Percentiles rank a stretch among this genome's conserved stretches.
phyloP scores from a whole-genome alignment of 1,140 invertebrate species.

The Sesamia nonagrioides region DNA sequence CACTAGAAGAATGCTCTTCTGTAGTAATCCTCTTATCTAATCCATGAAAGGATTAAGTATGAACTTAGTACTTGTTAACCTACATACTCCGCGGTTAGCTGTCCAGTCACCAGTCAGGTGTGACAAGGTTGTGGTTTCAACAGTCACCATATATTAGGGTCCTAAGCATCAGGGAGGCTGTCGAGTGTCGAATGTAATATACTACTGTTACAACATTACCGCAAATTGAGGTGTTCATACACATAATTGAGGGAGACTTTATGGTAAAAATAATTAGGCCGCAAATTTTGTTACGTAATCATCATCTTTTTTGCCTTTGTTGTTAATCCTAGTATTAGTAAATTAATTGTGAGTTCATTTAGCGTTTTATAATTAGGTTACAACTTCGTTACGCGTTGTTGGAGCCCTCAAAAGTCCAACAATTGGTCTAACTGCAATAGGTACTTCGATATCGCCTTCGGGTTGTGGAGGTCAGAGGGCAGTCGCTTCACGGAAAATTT shows the following conservation, averaged over 20 bases:
- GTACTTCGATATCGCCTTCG: too few species aligned
- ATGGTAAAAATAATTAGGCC: background rate
- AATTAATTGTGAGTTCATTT: too few species aligned
- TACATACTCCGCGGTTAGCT: slow-evolving; percentile 62
- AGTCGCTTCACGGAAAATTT: too few species aligned
- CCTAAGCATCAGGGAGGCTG: slow-evolving; percentile 64
- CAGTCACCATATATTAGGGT: slow-evolving; percentile 72
- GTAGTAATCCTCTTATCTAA: background rate
- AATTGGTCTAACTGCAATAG: too few species aligned
- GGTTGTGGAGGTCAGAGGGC: too few species aligned
- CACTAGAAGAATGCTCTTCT: background rate
- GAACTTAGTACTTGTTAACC: slow-evolving; percentile 52
- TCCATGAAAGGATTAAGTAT: background rate
- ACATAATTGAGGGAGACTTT: background rate
- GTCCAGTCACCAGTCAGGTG: slow-evolving; percentile 55
- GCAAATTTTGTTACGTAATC: background rate
- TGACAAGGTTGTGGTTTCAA: slow-evolving; percentile 75
- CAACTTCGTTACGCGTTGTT: too few species aligned
- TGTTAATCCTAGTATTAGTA: too few species aligned
- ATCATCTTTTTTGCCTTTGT: background rate
- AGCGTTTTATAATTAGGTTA: too few species aligned
- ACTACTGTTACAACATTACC: slow-evolving; percentile 70
- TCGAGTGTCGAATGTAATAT: slow-evolving; percentile 64
- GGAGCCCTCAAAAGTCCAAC: too few species aligned
- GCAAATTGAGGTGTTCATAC: slow-evolving; percentile 37